phyloP scores from a whole-genome alignment of 1,140 invertebrate species.

The Drosophila tani region DNA sequence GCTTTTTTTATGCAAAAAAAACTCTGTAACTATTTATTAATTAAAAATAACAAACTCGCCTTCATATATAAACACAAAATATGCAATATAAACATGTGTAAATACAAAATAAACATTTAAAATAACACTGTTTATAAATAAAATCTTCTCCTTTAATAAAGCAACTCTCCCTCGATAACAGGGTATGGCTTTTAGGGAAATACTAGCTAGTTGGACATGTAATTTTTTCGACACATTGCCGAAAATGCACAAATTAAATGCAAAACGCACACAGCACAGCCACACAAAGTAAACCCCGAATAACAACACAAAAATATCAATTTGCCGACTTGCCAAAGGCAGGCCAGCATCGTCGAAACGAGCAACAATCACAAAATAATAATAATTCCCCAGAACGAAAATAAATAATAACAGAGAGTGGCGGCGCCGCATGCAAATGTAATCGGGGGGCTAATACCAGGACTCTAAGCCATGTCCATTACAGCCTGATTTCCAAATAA shows the following conservation, averaged over 20 bases:
- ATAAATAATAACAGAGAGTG: conserved; percentile 24
- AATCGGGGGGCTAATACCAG: conserved; percentile 13
- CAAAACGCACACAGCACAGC: conserved; percentile 12
- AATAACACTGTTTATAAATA: background rate
- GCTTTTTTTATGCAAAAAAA: background rate
- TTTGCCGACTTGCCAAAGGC: conserved; percentile 22
- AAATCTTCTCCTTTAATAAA: conserved; percentile 2
- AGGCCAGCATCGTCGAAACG: background rate
- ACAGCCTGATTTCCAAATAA: conserved; percentile 39
- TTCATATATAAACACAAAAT: background rate
- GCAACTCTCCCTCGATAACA: background rate
- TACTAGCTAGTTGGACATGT: conserved; percentile 15
- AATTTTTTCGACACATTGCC: conserved; percentile 34
- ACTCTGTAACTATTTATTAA: too few relatives aligned
- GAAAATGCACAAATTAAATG: conserved; percentile 31
- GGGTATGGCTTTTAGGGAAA: background rate
- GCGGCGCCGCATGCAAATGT: conserved; percentile 23
- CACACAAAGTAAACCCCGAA: background rate
- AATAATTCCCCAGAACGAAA: conserved; percentile 22
- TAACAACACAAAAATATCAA: conserved; percentile 42
- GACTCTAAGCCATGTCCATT: conserved; percentile 23
- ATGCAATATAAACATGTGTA: background rate
- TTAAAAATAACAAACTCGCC: background rate
- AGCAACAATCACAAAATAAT: conserved; percentile 39
- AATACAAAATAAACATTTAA: background rate